Conservation (phyloP, 2,113 vertebrate species). For the Propithecus coquereli region DNA sequence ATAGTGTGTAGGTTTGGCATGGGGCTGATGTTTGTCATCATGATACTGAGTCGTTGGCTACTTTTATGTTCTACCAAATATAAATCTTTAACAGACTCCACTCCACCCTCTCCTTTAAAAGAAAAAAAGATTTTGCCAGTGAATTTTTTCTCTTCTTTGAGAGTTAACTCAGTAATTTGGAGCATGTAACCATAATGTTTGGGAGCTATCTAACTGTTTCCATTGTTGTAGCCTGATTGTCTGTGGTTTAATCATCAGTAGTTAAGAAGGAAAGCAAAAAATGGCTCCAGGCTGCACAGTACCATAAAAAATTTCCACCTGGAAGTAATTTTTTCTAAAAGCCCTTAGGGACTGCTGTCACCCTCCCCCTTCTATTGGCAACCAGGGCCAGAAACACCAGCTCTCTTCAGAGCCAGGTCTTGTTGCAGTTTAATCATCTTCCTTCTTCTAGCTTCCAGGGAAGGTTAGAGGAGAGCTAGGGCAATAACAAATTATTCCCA, state of each 20-base stretch:
- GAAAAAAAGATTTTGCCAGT: background rate
- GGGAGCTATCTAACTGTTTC: constrained; percentile 47
- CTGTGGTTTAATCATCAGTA: constrained; percentile 59
- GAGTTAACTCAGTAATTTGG: constrained; percentile 60
- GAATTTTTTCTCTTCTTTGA: background rate
- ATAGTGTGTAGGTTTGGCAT: background rate
- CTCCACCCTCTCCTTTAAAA: background rate
- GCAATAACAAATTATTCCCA: constrained; percentile 64
- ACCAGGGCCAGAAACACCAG: constrained; percentile 40
- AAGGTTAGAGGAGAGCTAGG: constrained; percentile 34
- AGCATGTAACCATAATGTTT: constrained; percentile 47
- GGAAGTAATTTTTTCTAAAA: constrained; percentile 71
- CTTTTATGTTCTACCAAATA: constrained; percentile 31
- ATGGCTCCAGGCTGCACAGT: constrained; percentile 23
- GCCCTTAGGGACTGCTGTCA: constrained; percentile 58
- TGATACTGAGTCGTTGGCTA: constrained; percentile 32
- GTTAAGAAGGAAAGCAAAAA: constrained; percentile 58
- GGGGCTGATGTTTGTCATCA: constrained; percentile 24
- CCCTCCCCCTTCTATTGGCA: constrained; percentile 41
- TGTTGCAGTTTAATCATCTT: constrained; percentile 64
- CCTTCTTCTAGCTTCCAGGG: constrained; percentile 47
- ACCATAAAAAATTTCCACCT: constrained; percentile 65
- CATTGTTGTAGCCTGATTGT: constrained; percentile 53
- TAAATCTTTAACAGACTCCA: constrained; percentile 41
- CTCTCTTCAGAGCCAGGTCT: constrained; percentile 46